Evolutionary conservation across 2,797 vertebrate genomes (phyloP).

Genomic region (Natrix natrix): DNA sequence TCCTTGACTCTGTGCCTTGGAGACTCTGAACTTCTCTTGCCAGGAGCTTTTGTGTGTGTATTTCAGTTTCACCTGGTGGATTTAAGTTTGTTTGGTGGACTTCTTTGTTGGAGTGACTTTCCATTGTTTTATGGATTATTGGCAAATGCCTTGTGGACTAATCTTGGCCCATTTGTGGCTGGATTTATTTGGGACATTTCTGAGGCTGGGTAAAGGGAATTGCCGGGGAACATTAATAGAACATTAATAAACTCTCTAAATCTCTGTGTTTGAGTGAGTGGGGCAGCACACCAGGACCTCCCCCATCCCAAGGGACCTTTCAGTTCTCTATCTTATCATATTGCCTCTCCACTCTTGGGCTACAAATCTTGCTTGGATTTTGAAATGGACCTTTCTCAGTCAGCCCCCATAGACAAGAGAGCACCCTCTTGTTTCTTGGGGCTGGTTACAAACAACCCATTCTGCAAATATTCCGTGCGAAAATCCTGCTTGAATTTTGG

Average conservation of each 20-base stretch:
- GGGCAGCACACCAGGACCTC: neutral
- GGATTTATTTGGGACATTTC: neutral
- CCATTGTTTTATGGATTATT: neutral
- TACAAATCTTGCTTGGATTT: neutral
- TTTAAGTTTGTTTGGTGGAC: neutral
- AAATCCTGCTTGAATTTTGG: neutral
- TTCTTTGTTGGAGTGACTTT: neutral
- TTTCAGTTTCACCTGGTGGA: neutral
- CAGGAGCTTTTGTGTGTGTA: neutral
- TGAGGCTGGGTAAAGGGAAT: neutral
- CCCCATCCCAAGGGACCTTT: neutral
- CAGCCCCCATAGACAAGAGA: neutral
- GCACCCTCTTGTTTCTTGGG: neutral
- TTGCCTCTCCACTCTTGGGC: neutral
- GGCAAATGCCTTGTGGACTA: neutral
- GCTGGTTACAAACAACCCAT: neutral
- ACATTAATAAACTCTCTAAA: neutral
- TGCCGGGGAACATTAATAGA: neutral
- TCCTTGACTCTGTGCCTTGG: neutral
- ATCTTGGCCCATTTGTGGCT: neutral
- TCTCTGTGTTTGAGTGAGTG: neutral
- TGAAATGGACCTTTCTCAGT: neutral
- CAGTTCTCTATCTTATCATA: neutral
- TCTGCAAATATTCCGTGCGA: neutral
- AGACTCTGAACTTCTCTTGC: neutral